A percentile compares a stretch with the other conserved stretches of the same genome.
These are phyloP conservation scores for Cheilosia impressa DNA, from an alignment of 2,888 invertebrate species.

Conservation along the genomic window DNA sequence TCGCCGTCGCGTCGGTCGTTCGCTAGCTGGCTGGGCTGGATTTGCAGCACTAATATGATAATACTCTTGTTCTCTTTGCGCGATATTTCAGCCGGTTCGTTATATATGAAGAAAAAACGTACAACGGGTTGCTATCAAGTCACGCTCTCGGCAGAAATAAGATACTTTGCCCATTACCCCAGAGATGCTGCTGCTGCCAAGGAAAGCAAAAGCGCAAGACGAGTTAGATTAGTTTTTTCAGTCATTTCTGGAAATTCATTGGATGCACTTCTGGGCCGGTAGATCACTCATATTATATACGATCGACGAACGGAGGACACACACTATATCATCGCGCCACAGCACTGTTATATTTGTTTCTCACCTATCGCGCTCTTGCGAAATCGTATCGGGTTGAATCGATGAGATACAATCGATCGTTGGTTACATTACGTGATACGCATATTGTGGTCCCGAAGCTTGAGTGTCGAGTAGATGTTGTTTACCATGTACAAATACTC, in stretches of 20 bases:
- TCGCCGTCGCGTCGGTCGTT: neutral
- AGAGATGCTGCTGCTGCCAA: constrained; percentile 64
- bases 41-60: constrained; percentile 61
- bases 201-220: constrained; percentile 75
- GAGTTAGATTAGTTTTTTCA: constrained; percentile 75
- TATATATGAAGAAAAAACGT: constrained; percentile 6
- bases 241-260: constrained; percentile 76
- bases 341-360: constrained; percentile 15
- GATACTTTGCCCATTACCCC: constrained; percentile 68
- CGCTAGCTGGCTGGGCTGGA: neutral
- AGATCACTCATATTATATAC: constrained; percentile 48
- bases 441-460: constrained; percentile 55
- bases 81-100: constrained; percentile 41
- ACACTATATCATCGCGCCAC: constrained; percentile 24
- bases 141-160: constrained; percentile 70
- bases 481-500: constrained; percentile 60
- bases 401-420: constrained; percentile 51
- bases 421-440: constrained; percentile 67
- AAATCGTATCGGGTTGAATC: constrained; percentile 50
- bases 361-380: constrained; percentile 27
- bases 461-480: constrained; percentile 56
- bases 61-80: constrained; percentile 59
- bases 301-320: constrained; percentile 29
- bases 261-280: constrained; percentile 72
- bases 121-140: constrained; percentile 49